Base-by-base conservation (phyloP, 1,140 invertebrate genomes). In the Drosophila mojavensis region DNA sequence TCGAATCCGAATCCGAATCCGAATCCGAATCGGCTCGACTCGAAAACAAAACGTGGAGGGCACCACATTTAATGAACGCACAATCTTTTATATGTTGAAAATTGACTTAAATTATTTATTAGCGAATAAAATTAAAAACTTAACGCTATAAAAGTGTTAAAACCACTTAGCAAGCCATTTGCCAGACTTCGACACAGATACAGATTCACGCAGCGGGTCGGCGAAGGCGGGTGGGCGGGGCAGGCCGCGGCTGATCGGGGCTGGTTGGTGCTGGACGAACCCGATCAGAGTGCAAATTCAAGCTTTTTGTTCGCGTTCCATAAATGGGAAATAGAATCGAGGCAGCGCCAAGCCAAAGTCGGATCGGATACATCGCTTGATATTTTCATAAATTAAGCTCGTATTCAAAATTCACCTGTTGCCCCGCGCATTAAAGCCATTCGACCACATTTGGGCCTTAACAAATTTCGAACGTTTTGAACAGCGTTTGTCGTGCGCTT, bases 121-220 rank as follows among this genome's bases (percentile, higher is more conserved):
- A 88, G 79, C 82, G 88, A 81, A 91, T 91, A 91, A 88, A 88
- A 86, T 86, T 90, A 90, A 83, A 90, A 83, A 90, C 82, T 88
- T 90, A 90, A 91, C 88, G 83, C 88, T 89, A 84, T 91, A 91
- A 91, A 91, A 88, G 83, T 88, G 88, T 91, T 91, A 91, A 91
- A 91, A 88, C 83, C 88, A 91, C 88, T 91, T 91, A 91, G 89
- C 84, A 84, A 89, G 81, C 78, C 85, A 89, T 89, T 90, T 88
- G 84, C 84, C 80, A 89, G 79, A 76, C 43, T 20, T 47, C 53
- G 62, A 48, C 47, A 43, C 53, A 39, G 24, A 55, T 24, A 30
- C 56, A 33, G 26, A 53, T 24, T 24, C 20, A 24, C 20, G 28
- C 28, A 30, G 28, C 5, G 3, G 28, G 4, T 4, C 28, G 5